Percentiles rank a stretch among this genome's conserved stretches.
These are phyloP conservation scores for Rhynchonycteris naso DNA, from an alignment of 2,797 vertebrate species.

Conservation along the genomic window DNA sequence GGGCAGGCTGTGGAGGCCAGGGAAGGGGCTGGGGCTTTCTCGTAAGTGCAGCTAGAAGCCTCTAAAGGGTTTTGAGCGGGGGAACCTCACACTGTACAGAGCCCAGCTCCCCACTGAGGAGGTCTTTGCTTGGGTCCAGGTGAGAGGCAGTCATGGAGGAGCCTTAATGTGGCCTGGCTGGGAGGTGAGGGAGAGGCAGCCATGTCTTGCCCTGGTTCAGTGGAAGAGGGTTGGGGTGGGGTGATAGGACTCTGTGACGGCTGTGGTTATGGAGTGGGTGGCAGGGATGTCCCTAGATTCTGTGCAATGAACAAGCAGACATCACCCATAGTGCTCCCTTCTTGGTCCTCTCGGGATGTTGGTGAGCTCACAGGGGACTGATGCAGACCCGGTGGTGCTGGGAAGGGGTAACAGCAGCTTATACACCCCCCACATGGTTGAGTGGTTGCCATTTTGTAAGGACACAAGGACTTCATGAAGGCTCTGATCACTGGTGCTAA, in stretches of 20 bases:
- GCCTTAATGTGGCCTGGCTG: background rate
- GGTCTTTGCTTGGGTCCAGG: background rate
- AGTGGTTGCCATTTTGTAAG: background rate
- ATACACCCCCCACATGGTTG: rapidly evolving
- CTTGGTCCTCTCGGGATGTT: background rate
- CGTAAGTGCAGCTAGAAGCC: background rate
- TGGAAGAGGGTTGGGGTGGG: background rate
- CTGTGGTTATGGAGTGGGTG: background rate
- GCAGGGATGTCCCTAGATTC: background rate
- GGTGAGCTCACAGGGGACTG: background rate
- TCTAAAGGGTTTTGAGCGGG: background rate
- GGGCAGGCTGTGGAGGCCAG: background rate
- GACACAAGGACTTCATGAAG: background rate
- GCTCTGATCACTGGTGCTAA: background rate
- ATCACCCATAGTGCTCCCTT: no score
- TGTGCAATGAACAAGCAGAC: background rate
- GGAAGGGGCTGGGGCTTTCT: background rate
- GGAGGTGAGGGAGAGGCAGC: background rate
- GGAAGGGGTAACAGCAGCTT: background rate
- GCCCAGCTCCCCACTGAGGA: background rate
- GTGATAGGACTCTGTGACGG: background rate
- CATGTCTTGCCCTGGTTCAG: background rate
- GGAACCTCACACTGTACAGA: background rate
- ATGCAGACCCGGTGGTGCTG: rapidly evolving
- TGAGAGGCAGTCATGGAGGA: background rate